Percentiles rank a stretch among this genome's conserved stretches.
These are phyloP conservation scores for Cotesia typhae DNA, from an alignment of 1,140 invertebrate genomes.

Conservation along the genomic window DNA sequence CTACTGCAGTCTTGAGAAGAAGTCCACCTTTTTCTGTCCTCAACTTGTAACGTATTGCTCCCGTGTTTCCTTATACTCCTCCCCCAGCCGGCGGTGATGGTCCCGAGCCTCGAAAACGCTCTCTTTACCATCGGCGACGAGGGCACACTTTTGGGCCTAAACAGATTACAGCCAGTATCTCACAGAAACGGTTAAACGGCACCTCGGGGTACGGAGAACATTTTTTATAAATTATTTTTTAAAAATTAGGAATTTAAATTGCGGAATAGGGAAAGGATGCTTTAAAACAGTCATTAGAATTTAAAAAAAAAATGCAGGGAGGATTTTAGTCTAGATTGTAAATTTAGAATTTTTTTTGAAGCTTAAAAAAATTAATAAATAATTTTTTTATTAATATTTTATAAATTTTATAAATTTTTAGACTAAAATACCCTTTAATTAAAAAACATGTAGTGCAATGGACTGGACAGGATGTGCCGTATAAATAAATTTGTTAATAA, in stretches of 20 bases:
- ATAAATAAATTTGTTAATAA: too few relatives aligned
- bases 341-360: too few relatives aligned
- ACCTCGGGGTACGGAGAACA: constrained; percentile 54
- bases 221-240: background rate
- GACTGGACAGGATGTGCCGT: too few relatives aligned
- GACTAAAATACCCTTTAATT: too few relatives aligned
- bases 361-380: too few relatives aligned
- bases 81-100: constrained; percentile 89
- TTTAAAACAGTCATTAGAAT: background rate
- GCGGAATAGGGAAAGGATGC: constrained; percentile 3
- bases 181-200: constrained; percentile 62
- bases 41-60: constrained; percentile 75
- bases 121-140: constrained; percentile 95
- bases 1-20: constrained; percentile 92
- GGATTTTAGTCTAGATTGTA: too few relatives aligned
- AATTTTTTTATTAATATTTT: too few relatives aligned
- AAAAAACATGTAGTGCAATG: too few relatives aligned
- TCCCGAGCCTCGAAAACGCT: constrained; percentile 87
- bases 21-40: constrained; percentile 92
- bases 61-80: constrained; percentile 81
- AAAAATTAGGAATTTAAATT: constrained; percentile 6
- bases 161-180: constrained; percentile 65
- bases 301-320: too few relatives aligned
- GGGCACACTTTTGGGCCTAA: constrained; percentile 89
- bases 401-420: background rate